phyloP scores from a whole-genome alignment of 2,797 vertebrate genomes.

The Necrosyrtes monachus region DNA sequence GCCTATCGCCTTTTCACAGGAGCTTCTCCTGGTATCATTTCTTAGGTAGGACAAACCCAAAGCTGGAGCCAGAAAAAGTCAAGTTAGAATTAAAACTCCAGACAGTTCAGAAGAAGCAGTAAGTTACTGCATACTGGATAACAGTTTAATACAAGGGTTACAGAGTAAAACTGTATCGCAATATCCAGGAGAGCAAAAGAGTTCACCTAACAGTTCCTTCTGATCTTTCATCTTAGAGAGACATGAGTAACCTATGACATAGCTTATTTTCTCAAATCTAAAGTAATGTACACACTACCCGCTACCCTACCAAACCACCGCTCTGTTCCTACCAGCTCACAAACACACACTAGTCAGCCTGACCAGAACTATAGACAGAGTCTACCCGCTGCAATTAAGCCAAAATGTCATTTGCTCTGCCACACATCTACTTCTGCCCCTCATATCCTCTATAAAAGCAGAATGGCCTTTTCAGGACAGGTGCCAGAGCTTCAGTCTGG shows the following conservation, averaged over 20 bases:
- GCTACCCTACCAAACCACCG: background rate
- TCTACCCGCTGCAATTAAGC: background rate
- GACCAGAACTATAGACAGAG: background rate
- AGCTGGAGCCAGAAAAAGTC: background rate
- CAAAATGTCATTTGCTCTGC: background rate
- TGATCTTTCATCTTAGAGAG: background rate
- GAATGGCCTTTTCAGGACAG: background rate
- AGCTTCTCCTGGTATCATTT: background rate
- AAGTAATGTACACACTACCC: background rate
- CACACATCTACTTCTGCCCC: background rate
- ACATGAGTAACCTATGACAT: fast-evolving
- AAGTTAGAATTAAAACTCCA: background rate
- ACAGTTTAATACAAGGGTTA: background rate
- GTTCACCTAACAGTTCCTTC: background rate
- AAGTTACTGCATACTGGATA: background rate
- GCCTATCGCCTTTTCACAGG: fast-evolving
- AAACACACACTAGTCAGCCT: background rate
- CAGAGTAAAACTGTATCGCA: fast-evolving
- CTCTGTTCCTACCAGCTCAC: background rate
- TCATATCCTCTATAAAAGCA: background rate
- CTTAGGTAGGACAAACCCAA: background rate
- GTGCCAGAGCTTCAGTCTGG: background rate
- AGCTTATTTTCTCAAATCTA: background rate
- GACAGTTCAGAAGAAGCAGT: background rate
- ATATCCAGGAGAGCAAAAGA: background rate